A percentile compares a stretch with the other conserved stretches of the same genome.
Evolutionary conservation across 2,888 invertebrate genomes (phyloP).

Genomic region (Biston betularia): DNA sequence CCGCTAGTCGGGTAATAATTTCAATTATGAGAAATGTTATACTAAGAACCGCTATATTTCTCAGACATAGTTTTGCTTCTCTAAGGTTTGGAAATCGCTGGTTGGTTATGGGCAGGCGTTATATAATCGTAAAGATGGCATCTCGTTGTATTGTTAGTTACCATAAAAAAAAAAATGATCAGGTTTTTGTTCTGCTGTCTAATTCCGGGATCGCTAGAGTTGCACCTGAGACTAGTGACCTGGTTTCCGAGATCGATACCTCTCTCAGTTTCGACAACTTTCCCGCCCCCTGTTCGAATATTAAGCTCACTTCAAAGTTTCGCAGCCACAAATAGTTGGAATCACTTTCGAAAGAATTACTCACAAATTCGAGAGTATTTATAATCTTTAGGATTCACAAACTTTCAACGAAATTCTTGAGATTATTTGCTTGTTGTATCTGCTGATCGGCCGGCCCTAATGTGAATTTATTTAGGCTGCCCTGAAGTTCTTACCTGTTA

Average conservation of each 20-base stretch:
- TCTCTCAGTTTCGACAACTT: slow-evolving; percentile 20
- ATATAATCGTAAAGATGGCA: too few species aligned
- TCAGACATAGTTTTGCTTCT: too few species aligned
- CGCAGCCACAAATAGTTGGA: slow-evolving; percentile 15
- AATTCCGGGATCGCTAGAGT: neutral
- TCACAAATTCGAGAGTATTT: slow-evolving; percentile 1
- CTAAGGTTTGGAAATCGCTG: too few species aligned
- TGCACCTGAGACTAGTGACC: slow-evolving; percentile 41
- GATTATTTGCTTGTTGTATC: neutral
- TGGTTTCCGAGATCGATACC: slow-evolving; percentile 41
- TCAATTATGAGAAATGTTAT: too few species aligned
- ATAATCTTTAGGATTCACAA: slow-evolving; percentile 4
- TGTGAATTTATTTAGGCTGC: neutral
- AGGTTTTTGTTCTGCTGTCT: too few species aligned
- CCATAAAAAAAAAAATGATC: too few species aligned
- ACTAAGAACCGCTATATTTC: too few species aligned
- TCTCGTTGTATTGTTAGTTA: too few species aligned
- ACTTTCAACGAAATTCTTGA: neutral
- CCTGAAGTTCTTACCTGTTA: neutral
- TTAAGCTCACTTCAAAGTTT: slow-evolving; percentile 17
- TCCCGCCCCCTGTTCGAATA: slow-evolving; percentile 13
- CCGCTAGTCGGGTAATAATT: too few species aligned
- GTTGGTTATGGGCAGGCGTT: too few species aligned
- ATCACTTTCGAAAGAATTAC: slow-evolving; percentile 5
- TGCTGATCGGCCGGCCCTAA: neutral